Evolutionary conservation across 64 coral and sea anemone genomes (phyloP).

Genomic region (Platygyra sinensis): DNA sequence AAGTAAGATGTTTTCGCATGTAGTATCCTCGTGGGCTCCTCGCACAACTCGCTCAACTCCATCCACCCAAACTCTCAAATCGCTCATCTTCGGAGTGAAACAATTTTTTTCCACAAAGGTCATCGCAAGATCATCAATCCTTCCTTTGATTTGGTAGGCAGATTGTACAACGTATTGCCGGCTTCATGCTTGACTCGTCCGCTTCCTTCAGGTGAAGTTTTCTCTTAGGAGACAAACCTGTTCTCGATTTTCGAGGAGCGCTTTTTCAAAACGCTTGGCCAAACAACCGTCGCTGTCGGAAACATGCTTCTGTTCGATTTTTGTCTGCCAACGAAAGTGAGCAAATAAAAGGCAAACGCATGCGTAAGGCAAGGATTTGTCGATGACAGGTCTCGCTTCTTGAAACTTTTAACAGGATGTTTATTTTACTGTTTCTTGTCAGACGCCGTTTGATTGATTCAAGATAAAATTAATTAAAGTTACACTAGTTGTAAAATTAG

Average conservation of each 20-base stretch:
- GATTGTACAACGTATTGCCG: neutral
- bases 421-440: constrained; percentile 33
- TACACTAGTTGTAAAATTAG: neutral
- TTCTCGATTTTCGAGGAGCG: constrained; percentile 3
- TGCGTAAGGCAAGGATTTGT: constrained; percentile 8
- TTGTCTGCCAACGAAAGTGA: constrained; percentile 2
- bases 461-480: constrained; percentile 32
- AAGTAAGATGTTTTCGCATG: constrained; percentile 80
- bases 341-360: constrained; percentile 57
- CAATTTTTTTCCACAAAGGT: neutral
- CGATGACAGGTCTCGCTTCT: neutral
- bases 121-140: neutral
- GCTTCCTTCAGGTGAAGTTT: neutral
- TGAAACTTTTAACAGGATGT: constrained; percentile 16
- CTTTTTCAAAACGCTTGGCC: neutral
- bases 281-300: neutral
- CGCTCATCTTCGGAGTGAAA: constrained; percentile 46
- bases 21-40: constrained; percentile 77
- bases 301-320: neutral
- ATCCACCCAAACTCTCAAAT: constrained; percentile 88
- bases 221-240: neutral
- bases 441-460: constrained; percentile 20
- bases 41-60: constrained; percentile 77
- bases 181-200: constrained; percentile 15
- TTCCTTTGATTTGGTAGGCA: constrained; percentile 2